These are phyloP conservation scores for Tolmerus cingulatus DNA, from an alignment of 2,888 invertebrate species.

Conservation along the genomic window DNA sequence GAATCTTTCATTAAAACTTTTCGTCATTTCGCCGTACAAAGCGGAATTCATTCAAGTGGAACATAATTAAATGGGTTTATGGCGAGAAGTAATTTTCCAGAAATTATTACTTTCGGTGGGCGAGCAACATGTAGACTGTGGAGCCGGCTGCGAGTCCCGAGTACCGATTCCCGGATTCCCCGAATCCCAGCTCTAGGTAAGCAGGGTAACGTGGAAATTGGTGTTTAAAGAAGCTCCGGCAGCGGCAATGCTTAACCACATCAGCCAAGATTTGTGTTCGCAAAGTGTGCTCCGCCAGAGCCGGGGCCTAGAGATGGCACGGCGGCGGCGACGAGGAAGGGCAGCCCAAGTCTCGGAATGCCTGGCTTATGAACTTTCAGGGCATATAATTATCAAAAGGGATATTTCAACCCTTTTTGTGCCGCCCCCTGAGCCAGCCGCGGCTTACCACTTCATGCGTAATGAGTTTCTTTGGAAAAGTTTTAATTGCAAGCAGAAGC, in stretches of 20 bases:
- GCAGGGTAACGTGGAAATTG: slow-evolving; percentile 25
- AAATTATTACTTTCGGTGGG: slow-evolving; percentile 34
- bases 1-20: slow-evolving; percentile 42
- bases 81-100: slow-evolving; percentile 40
- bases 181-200: not conserved
- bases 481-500: slow-evolving; percentile 40
- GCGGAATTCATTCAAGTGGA: slow-evolving; percentile 41
- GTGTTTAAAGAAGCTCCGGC: slow-evolving; percentile 29
- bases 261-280: slow-evolving; percentile 32
- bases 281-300: not conserved
- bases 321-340: not conserved
- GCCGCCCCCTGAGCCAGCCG: not conserved
- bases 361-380: slow-evolving; percentile 24
- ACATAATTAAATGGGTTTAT: slow-evolving; percentile 42
- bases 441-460: slow-evolving; percentile 40
- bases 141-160: not conserved
- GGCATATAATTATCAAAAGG: slow-evolving; percentile 39
- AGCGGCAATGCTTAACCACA: slow-evolving; percentile 28
- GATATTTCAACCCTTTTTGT: slow-evolving; percentile 24
- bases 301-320: not conserved
- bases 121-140: slow-evolving; percentile 37
- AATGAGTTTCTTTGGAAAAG: slow-evolving; percentile 32
- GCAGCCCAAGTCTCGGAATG: not conserved
- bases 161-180: not conserved
- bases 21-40: slow-evolving; percentile 39